Base-by-base conservation (phyloP, 2,113 vertebrate genomes). In the Osmerus eperlanus region DNA sequence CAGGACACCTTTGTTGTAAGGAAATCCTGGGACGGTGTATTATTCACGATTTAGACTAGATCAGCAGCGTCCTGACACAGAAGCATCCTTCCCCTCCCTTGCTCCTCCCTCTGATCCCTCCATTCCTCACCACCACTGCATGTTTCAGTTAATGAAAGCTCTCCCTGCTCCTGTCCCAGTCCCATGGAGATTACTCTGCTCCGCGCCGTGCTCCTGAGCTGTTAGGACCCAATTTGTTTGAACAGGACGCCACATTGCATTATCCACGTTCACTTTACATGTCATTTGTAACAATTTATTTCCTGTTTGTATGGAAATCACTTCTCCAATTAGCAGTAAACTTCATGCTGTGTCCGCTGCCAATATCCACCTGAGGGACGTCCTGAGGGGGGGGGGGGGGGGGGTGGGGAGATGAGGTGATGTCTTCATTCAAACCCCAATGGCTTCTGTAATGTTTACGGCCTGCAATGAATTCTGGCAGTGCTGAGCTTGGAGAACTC, bases 301-400 rank as follows among this genome's bases (percentile, higher is more conserved):
- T 70, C 73, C 76, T 86, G 77, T 86, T 85, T 85, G 55, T 80
- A 82, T 88, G 78, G 77, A 86, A 89, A 88, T 88, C 77, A 66
- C 74, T 71, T 23, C 65, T 58, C 74, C 77, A 85, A 84, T 89
- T 82, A 86, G 70, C 53, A 63, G 67, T 70, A 36, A 76, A 74
- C 28, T 15, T 76, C 72, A 65, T 72, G 70, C 62, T 68, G 56
- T 28, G 3, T 51, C 28, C 23, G 14, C 67, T 79, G 82, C 86
- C 81, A 76, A 84, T 85, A 78, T 71, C 36, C 67, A 72, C 62
- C 21, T 69, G 56, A 3, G 11, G 18, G 54, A 55, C 63, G 66
- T 77, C 74, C 54, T 65, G 47, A 18, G 72, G 68, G 69, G 67
- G 54, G 53, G 29, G 0, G 0, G 53, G 4, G 47, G 36, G 18